Evolutionary conservation across 2,797 vertebrate genomes (phyloP), one percentile per base, ranked within the genome.

Genomic region (Enteromius trimaculatus): DNA sequence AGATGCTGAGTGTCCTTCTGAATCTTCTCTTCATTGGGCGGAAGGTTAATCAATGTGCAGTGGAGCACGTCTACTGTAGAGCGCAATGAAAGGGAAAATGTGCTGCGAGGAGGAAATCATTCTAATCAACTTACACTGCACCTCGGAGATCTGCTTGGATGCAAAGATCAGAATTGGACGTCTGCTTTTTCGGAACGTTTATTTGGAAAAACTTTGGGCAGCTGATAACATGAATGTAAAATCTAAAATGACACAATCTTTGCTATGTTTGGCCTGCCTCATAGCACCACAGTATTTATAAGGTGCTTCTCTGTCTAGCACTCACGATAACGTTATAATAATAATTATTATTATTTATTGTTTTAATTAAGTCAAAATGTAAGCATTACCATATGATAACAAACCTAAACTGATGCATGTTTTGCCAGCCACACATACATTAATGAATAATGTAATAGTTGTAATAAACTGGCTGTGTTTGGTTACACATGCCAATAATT

Each of bases 11-110:
- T 77, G 66, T 86, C 72, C 83, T 85, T 71, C 80, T 69, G 71
- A 84, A 84, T 72, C 53, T 70, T 79, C 66, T 72, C 82, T 87
- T 77, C 42, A 62, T 83, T 66, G 84, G 64, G 71, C 23, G 17
- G 21, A 82, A 90, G 77, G 83, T 84, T 85, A 88, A 89, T 90
- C 87, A 88, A 85, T 87, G 85, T 85, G 83, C 85, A 85, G 80
- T 74, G 71, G 70, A 88, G 87, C 88, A 81, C 70, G 80, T 81
- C 87, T 72, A 55, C 76, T 58, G 79, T 42, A 77, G 39, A 31
- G 37, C 65, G 77, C 82, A 79, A 83, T 75, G 70, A 86, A 68
- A 69, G 37, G 68, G 83, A 80, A 60, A 79, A 84, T 80, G 42
- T 66, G 31, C 34, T 21, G 60, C n/a, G 34, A 81, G 53, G 62